Evolutionary conservation across 2,797 vertebrate genomes (phyloP), one percentile per base, ranked within the genome.

Genomic region (Cirrhinus molitorella): DNA sequence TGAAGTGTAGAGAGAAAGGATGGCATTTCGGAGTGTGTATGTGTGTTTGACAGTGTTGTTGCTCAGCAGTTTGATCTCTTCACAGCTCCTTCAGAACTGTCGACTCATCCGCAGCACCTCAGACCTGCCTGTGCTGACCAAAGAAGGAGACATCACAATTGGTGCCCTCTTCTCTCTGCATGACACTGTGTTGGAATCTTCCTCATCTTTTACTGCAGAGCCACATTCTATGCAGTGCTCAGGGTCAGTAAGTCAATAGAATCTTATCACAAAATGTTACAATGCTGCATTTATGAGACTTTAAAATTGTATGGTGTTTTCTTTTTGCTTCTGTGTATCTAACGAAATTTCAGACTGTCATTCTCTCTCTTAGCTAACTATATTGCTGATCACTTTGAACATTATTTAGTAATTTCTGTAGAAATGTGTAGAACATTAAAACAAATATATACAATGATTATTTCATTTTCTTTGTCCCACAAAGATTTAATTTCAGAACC

Each of bases 141-240:
- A 87, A 87, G 88, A 89, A 2, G 95, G 95, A 31, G 93, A 95
- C 83, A 90, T 96, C 31, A 88, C 85, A 1, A 86, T 96, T 14
- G 95, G 95, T 7, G 95, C 94, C 51, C 94, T 96, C 61, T 96
- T 96, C 87, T 95, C 95, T 13, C 92, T 96, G 76, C 95, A 95
- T 55, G 94, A 96, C 73, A 90, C 79, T 72, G 92, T 95, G 83
- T 76, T 91, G 78, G 93, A 95, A 61, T 83, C 89, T 5, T 87
- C 70, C 70, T 55, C 90, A 43, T 89, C 90, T 23, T 96, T 94
- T 76, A 93, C 86, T 5, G 90, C 90, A 34, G 83, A 45, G n/a
- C 94, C 94, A 45, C 37, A 85, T 4, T 83, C 91, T 14, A 88
- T 88, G 49, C 90, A 89, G 51, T 96, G 95, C 86, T 91, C 88